Percentiles rank a stretch among this genome's conserved stretches.
Conservation (phyloP, 2,888 invertebrate genomes). For the Anticlea derivata region DNA sequence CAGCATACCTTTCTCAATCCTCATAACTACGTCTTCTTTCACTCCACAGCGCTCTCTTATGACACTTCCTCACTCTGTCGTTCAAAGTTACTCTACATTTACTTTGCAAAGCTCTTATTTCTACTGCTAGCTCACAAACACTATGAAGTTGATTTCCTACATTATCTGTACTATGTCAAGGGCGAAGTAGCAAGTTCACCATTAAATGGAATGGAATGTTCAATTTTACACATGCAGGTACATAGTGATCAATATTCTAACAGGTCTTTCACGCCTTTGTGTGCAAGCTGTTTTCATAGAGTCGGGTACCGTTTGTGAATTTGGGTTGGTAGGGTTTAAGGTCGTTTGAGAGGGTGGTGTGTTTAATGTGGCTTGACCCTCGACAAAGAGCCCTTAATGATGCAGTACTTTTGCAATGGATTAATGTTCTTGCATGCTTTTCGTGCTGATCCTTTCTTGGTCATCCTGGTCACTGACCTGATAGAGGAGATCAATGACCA, state of each 20-base stretch:
- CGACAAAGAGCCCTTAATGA: conserved; percentile 3
- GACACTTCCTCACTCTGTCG: too few relatives aligned
- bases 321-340: background rate
- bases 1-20: too few relatives aligned
- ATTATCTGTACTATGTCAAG: conserved; percentile 10
- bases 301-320: conserved; percentile 25
- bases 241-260: conserved; percentile 48
- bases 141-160: conserved; percentile 9
- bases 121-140: too few relatives aligned
- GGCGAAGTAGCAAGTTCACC: conserved; percentile 40
- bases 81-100: too few relatives aligned
- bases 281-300: conserved; percentile 38
- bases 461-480: too few relatives aligned
- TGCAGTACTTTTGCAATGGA: background rate
- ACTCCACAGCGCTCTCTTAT: too few relatives aligned
- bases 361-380: conserved; percentile 17
- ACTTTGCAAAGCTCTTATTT: too few relatives aligned
- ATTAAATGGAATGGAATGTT: conserved; percentile 48
- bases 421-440: too few relatives aligned
- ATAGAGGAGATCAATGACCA: too few relatives aligned
- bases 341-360: conserved; percentile 4
- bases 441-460: too few relatives aligned
- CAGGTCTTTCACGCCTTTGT: conserved; percentile 37
- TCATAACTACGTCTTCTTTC: too few relatives aligned
- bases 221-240: conserved; percentile 51